phyloP scores from a whole-genome alignment of 2,888 invertebrate genomes.

The Gymnosoma rotundatum region DNA sequence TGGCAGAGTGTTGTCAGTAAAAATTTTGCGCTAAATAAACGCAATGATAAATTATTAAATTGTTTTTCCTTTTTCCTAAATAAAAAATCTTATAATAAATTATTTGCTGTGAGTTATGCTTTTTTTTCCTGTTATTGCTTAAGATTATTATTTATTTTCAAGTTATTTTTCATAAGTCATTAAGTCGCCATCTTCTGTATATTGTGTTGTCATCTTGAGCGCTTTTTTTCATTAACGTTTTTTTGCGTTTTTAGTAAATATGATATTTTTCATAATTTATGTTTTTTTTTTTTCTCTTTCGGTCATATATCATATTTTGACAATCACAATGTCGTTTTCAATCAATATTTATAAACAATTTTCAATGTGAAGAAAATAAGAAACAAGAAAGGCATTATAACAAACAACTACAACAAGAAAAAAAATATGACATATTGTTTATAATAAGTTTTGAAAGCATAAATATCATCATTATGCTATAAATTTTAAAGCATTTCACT shows the following conservation, averaged over 20 bases:
- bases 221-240: slow-evolving; percentile 50
- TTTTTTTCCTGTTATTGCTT: slow-evolving; percentile 50
- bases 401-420: background rate
- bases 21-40: slow-evolving; percentile 71
- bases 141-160: slow-evolving; percentile 68
- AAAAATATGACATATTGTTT: slow-evolving; percentile 27
- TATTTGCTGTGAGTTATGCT: slow-evolving; percentile 56
- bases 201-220: slow-evolving; percentile 66
- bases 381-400: slow-evolving; percentile 14
- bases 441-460: slow-evolving; percentile 44
- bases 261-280: slow-evolving; percentile 66
- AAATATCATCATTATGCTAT: slow-evolving; percentile 56
- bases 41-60: slow-evolving; percentile 79
- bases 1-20: slow-evolving; percentile 65
- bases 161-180: slow-evolving; percentile 72
- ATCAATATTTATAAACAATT: slow-evolving; percentile 80
- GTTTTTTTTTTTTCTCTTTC: slow-evolving; percentile 48
- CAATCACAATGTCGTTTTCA: slow-evolving; percentile 78
- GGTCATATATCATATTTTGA: slow-evolving; percentile 79
- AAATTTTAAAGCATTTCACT: slow-evolving; percentile 23
- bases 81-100: background rate
- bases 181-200: slow-evolving; percentile 69
- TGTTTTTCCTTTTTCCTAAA: slow-evolving; percentile 48
- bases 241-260: slow-evolving; percentile 50
- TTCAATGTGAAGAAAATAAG: slow-evolving; percentile 41